These are phyloP conservation scores for Lutjanus campechanus DNA, from an alignment of 2,797 vertebrate species.

Conservation along the genomic window DNA sequence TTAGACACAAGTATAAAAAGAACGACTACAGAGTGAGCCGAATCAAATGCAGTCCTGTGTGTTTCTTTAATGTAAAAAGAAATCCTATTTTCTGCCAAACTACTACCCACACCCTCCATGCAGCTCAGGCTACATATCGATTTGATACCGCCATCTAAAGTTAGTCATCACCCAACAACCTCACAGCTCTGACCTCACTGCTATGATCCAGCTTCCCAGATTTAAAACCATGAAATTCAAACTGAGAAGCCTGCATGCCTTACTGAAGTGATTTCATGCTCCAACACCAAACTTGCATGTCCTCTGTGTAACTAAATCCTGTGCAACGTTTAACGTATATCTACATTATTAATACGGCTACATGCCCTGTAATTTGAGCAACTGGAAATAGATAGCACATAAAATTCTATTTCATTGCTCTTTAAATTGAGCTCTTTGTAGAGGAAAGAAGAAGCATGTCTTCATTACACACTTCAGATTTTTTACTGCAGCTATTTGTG, in stretches of 20 bases:
- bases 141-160: slow-evolving; percentile 80
- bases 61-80: slow-evolving; percentile 45
- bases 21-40: not conserved
- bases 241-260: slow-evolving; percentile 68
- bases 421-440: slow-evolving; percentile 17
- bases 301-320: slow-evolving; percentile 50
- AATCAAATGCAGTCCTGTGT: slow-evolving; percentile 9
- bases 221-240: slow-evolving; percentile 80
- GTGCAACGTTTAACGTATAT: slow-evolving; percentile 41
- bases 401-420: slow-evolving; percentile 6
- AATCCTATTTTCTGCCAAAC: slow-evolving; percentile 58
- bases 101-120: slow-evolving; percentile 40
- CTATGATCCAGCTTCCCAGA: slow-evolving; percentile 63
- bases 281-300: slow-evolving; percentile 46
- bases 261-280: slow-evolving; percentile 65
- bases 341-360: slow-evolving; percentile 41
- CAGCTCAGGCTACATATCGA: slow-evolving; percentile 69
- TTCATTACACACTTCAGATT: slow-evolving; percentile 2
- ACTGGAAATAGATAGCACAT: slow-evolving; percentile 43
- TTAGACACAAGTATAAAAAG: slow-evolving; percentile 6
- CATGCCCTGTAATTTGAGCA: slow-evolving; percentile 44
- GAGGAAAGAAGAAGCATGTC: slow-evolving; percentile 15
- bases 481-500: slow-evolving; percentile 22
- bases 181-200: slow-evolving; percentile 67
- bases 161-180: slow-evolving; percentile 77